These are phyloP conservation scores for Epizoanthus rinbou DNA, from an alignment of 92 coral and sea anemone species.

Conservation along the genomic window DNA sequence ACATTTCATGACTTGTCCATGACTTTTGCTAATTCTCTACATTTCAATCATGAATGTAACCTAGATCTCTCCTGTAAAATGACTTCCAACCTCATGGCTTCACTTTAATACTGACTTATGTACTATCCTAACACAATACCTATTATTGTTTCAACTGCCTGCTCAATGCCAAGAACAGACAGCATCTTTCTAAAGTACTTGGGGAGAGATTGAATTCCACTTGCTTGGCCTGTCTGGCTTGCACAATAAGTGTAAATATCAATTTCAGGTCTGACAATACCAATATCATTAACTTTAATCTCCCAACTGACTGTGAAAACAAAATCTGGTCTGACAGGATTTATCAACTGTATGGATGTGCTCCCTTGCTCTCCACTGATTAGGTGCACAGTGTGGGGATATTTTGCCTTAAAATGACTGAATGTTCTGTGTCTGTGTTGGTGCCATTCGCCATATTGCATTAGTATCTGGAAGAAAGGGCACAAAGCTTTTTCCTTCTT, in stretches of 20 bases:
- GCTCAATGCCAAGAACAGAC: conserved; percentile 82
- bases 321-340: conserved; percentile 55
- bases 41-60: no score
- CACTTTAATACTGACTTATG: not conserved
- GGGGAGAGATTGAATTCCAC: conserved; percentile 63
- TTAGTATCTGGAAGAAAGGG: conserved; percentile 66
- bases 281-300: conserved; percentile 51
- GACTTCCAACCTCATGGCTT: no score
- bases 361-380: conserved; percentile 51
- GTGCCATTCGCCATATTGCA: conserved; percentile 73
- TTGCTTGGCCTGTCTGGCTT: conserved; percentile 25
- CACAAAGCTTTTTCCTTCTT: conserved; percentile 71
- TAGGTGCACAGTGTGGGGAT: conserved; percentile 67
- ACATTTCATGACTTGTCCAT: no score
- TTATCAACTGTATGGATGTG: conserved; percentile 63
- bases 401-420: conserved; percentile 74
- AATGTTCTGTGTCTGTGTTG: conserved; percentile 74
- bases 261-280: conserved; percentile 66
- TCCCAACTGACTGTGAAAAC: conserved; percentile 73
- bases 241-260: conserved; percentile 47
- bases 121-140: conserved; percentile 8
- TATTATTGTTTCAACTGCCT: conserved; percentile 80
- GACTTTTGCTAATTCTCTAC: no score
- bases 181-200: conserved; percentile 74
- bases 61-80: no score